phyloP scores from a whole-genome alignment of 37 sponge, comb jelly and placozoan genomes.

The Amphimedon queenslandica region DNA sequence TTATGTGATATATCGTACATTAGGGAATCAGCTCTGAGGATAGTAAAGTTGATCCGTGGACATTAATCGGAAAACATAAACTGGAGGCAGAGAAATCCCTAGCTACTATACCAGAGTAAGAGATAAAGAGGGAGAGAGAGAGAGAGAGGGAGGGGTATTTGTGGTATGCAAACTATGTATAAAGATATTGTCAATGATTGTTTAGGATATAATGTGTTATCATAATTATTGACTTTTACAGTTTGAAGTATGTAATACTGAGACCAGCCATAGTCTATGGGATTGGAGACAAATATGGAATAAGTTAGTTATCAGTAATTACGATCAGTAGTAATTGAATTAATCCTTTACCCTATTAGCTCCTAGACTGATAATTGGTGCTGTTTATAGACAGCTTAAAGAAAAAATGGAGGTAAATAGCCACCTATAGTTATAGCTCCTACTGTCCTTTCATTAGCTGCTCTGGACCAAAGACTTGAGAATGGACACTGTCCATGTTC shows the following conservation, averaged over 20 bases:
- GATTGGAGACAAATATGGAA: slow-evolving; percentile 58
- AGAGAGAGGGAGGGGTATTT: too few relatives aligned
- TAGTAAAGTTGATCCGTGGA: slow-evolving; percentile 78
- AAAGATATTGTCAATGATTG: not conserved
- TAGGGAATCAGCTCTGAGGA: slow-evolving; percentile 70
- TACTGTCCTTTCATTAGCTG: slow-evolving; percentile 40
- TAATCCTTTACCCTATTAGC: not conserved
- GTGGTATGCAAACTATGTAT: not conserved
- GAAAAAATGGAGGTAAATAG: not conserved
- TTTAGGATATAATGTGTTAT: too few relatives aligned
- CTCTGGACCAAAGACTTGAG: slow-evolving; percentile 91
- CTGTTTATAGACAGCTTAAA: not conserved
- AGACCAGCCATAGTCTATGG: slow-evolving; percentile 93
- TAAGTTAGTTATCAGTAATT: slow-evolving; percentile 52
- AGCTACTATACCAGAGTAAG: slow-evolving; percentile 48
- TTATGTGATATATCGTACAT: too few relatives aligned
- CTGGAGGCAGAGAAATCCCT: slow-evolving; percentile 79
- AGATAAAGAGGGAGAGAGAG: too few relatives aligned
- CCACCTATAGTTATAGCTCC: too few relatives aligned
- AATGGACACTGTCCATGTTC: slow-evolving; percentile 96
- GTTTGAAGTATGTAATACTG: slow-evolving; percentile 79
- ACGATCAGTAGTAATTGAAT: not conserved
- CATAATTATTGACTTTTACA: too few relatives aligned
- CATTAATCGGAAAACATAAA: slow-evolving; percentile 69
- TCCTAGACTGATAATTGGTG: not conserved